These are phyloP conservation scores for Drosophila pseudoobscura DNA, from an alignment of 1,140 invertebrate species.

Conservation along the genomic window DNA sequence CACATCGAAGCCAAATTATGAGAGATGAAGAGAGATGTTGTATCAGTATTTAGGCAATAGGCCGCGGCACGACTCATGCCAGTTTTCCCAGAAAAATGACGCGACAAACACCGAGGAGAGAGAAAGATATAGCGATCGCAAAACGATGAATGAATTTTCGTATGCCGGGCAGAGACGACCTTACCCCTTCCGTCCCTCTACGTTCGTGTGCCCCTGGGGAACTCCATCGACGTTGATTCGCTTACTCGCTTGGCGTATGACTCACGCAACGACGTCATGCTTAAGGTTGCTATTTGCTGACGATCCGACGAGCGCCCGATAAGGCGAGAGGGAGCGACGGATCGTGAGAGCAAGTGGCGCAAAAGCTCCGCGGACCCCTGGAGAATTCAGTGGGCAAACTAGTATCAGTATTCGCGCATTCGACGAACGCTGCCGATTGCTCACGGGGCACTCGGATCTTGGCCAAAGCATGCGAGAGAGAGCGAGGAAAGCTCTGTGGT, in stretches of 20 bases:
- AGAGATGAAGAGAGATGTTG: slow-evolving; percentile 8
- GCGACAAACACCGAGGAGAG: slow-evolving; percentile 25
- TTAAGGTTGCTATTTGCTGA: slow-evolving; percentile 43
- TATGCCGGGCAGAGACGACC: slow-evolving; percentile 55
- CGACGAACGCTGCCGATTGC: slow-evolving; percentile 14
- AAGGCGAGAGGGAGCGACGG: background rate
- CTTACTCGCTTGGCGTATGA: slow-evolving; percentile 39
- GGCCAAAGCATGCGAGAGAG: background rate
- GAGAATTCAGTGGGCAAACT: slow-evolving; percentile 15
- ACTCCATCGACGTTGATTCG: slow-evolving; percentile 48
- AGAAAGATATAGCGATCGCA: slow-evolving; percentile 13
- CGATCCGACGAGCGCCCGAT: slow-evolving; percentile 20
- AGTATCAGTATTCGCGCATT: background rate
- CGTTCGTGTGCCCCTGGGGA: slow-evolving; percentile 48
- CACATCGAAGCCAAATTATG: slow-evolving; percentile 10
- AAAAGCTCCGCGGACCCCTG: slow-evolving; percentile 39
- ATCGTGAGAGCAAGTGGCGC: slow-evolving; percentile 8
- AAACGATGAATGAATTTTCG: slow-evolving; percentile 52
- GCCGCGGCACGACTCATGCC: slow-evolving; percentile 55
- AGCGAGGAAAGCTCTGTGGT: slow-evolving; percentile 34
- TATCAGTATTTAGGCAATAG: too few relatives aligned
- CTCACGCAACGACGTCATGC: slow-evolving; percentile 59
- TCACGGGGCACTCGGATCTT: slow-evolving; percentile 9
- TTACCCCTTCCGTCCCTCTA: slow-evolving; percentile 22
- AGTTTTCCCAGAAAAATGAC: slow-evolving; percentile 75